Evolutionary conservation across 2,113 vertebrate species (phyloP).

Genomic region (Myrmophylax atrothorax): DNA sequence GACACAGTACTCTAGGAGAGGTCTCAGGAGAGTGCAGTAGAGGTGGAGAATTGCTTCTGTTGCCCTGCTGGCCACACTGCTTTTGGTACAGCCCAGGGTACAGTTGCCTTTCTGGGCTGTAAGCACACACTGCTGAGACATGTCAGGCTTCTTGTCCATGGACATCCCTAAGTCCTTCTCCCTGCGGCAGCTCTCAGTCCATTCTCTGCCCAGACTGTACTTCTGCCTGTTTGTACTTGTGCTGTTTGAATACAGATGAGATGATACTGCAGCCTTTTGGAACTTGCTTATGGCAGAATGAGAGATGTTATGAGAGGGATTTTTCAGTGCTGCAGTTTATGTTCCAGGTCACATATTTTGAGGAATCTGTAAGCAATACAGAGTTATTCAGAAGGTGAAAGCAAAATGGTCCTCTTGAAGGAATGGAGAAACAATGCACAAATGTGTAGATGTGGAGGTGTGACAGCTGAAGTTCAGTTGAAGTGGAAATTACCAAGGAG

Average conservation of each 20-base stretch:
- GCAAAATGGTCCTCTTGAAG: not conserved
- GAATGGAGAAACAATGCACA: not conserved
- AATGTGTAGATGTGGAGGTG: not conserved
- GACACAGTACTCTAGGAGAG: not conserved
- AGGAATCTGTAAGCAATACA: not conserved
- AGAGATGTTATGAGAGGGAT: not conserved
- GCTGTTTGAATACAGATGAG: not conserved
- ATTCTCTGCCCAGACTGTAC: not conserved
- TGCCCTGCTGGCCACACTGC: not conserved
- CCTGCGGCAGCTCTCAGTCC: accelerated
- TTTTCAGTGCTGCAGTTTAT: not conserved
- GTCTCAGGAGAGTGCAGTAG: not conserved
- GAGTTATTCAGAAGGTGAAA: not conserved
- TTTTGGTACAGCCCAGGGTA: not conserved
- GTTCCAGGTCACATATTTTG: not conserved
- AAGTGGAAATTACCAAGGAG: not conserved
- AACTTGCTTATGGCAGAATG: accelerated
- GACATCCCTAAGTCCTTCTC: not conserved
- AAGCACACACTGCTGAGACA: not conserved
- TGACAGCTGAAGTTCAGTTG: not conserved
- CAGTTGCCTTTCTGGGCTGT: not conserved
- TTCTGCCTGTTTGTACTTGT: not conserved
- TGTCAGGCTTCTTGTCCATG: not conserved
- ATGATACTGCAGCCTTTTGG: not conserved
- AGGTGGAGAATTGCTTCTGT: not conserved